Evolutionary conservation across 1,140 invertebrate genomes (phyloP).

Genomic region (Rhyzopertha dominica): DNA sequence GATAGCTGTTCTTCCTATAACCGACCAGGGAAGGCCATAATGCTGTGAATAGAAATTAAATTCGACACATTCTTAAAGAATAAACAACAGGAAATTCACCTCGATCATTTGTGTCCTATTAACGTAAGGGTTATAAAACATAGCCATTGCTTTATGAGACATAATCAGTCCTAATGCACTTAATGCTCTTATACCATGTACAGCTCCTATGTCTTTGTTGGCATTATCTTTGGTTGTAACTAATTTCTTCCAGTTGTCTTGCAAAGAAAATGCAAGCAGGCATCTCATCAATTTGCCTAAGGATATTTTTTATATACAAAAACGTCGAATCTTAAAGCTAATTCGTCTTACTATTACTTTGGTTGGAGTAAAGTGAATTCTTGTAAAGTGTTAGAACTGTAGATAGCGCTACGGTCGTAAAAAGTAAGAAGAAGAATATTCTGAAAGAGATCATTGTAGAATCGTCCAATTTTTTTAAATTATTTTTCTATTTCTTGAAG

Average conservation of each 20-base stretch:
- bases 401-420: constrained; percentile 37
- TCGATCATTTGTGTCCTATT: constrained; percentile 63
- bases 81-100: constrained; percentile 58
- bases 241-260: constrained; percentile 54
- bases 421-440: constrained; percentile 42
- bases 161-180: constrained; percentile 61
- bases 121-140: constrained; percentile 64
- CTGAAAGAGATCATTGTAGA: constrained; percentile 19
- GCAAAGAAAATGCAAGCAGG: constrained; percentile 56
- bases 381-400: constrained; percentile 34
- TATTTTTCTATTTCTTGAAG: neutral
- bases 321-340: no score
- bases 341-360: no score
- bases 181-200: constrained; percentile 62
- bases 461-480: constrained; percentile 7
- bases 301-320: no score
- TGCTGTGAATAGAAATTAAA: constrained; percentile 60
- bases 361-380: neutral
- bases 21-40: constrained; percentile 62
- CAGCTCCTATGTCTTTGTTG: constrained; percentile 56
- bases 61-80: constrained; percentile 59
- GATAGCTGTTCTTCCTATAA: constrained; percentile 64
- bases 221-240: constrained; percentile 47
- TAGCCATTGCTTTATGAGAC: constrained; percentile 66
- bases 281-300: constrained; percentile 50